Evolutionary conservation across 1,140 invertebrate genomes (phyloP), one percentile per base, ranked within the genome.

Genomic region (Leguminivora glycinivorella): DNA sequence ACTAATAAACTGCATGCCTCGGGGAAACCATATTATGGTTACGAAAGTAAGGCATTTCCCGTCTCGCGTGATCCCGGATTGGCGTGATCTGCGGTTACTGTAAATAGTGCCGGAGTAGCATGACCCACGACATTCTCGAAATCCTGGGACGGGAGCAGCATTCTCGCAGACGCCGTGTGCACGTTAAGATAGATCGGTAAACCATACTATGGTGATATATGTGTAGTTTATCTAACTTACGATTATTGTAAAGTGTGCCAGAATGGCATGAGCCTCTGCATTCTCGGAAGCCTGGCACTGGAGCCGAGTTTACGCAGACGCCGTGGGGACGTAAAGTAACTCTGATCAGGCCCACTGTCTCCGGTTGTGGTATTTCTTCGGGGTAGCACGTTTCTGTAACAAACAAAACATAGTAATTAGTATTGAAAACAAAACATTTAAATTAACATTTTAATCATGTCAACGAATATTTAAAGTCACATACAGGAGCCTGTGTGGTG

Each of bases 231-330:
- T 9, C 34, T 38, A 6, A 88, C 88, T 92, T 84, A 95, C 94
- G 84, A 75, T 85, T 85, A 76, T 94, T 94, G 69, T 94, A 96
- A n/a, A 92, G 83, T 0, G 94, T 94, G 17, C 93, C 93, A 1
- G 95, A 95, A 71, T 93, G 84, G 78, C 95, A 96, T 19, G 85
- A 81, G 5, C 95, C 95, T 31, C 90, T 83, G 73, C 95, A 96
- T 80, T 95, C 93, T 5, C 92, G 93, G 71, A 96, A 93, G 17
- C 93, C 93, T 12, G 78, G 67, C 9, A 96, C 86, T 0, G 92
- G 89, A 31, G 93, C 75, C 0, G 87, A 75, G 83, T 96, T 96
- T 47, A 87, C 88, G 80, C 95, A 96, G 0, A 86, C 67, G 7
- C 94, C 95, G 79, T 94, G 93, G n/a, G 70, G 58, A 0, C 74